These are phyloP conservation scores for Hirtodrosophila confusa DNA, from an alignment of 2,888 invertebrate genomes.

Conservation along the genomic window DNA sequence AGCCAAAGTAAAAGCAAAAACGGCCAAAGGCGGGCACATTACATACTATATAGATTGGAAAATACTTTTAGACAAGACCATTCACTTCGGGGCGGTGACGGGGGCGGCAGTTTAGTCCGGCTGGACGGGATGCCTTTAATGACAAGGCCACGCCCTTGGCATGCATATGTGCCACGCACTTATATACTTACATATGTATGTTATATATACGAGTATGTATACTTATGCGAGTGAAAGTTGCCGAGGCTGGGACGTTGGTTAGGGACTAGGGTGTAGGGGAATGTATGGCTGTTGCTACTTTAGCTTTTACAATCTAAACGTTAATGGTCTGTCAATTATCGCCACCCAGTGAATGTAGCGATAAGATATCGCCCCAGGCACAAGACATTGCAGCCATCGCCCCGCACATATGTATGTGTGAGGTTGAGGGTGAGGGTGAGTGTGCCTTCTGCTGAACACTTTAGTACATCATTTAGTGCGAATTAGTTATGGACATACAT, in stretches of 20 bases:
- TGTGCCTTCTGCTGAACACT: constrained; percentile 57
- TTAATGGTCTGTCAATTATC: constrained; percentile 79
- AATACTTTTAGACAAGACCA: constrained; percentile 26
- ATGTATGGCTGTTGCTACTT: constrained; percentile 44
- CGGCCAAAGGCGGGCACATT: constrained; percentile 37
- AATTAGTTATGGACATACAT: constrained; percentile 75
- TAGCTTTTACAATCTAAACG: constrained; percentile 74
- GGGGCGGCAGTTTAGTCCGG: not conserved
- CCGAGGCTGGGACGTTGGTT: too few relatives aligned
- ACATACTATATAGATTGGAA: constrained; percentile 22
- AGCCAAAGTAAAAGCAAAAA: constrained; percentile 31
- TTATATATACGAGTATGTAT: not conserved
- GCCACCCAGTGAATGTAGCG: constrained; percentile 79
- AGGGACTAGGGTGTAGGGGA: not conserved
- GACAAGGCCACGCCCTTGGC: constrained; percentile 16
- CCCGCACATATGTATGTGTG: constrained; percentile 3
- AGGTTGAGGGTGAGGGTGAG: not conserved
- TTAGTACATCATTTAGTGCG: constrained; percentile 77
- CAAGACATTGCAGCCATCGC: constrained; percentile 44
- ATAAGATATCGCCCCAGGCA: constrained; percentile 72
- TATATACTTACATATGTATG: constrained; percentile 1
- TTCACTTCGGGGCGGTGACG: not conserved
- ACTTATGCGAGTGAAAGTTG: too few relatives aligned
- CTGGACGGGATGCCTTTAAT: constrained; percentile 30
- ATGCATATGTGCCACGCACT: constrained; percentile 25